These are phyloP conservation scores for Rhagoletis pomonella DNA, from an alignment of 1,140 invertebrate genomes.

Conservation along the genomic window DNA sequence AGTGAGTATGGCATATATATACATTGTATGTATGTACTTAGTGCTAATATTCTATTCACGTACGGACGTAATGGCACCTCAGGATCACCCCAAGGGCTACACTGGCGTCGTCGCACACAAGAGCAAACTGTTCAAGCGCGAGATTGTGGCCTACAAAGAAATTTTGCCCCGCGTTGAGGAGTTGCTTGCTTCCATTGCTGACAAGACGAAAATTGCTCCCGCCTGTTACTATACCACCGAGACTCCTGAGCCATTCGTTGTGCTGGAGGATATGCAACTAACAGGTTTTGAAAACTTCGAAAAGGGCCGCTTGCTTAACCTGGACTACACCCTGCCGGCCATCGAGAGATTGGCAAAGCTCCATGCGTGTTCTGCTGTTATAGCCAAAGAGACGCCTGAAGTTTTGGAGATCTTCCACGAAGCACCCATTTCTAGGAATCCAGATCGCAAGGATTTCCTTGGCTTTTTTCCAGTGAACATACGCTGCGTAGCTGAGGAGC, in stretches of 20 bases:
- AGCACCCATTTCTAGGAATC: conserved; percentile 71
- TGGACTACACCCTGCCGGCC: conserved; percentile 68
- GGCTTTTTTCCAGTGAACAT: conserved; percentile 71
- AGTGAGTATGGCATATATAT: conserved; percentile 51
- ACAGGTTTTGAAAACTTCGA: conserved; percentile 70
- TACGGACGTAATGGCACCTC: no score
- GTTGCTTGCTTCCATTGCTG: conserved; percentile 67
- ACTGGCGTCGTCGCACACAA: conserved; percentile 69
- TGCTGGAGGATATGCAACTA: conserved; percentile 67
- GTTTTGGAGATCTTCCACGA: conserved; percentile 70
- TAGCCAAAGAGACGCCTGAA: conserved; percentile 64
- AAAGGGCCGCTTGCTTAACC: conserved; percentile 67
- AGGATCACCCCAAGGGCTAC: conserved; percentile 70
- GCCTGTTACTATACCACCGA: conserved; percentile 72
- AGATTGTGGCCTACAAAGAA: conserved; percentile 71
- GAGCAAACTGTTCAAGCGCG: conserved; percentile 70
- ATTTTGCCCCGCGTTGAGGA: conserved; percentile 67
- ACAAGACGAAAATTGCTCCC: conserved; percentile 68
- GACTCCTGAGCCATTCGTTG: conserved; percentile 68
- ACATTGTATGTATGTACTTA: no score
- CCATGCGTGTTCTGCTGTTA: conserved; percentile 76
- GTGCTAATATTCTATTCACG: no score
- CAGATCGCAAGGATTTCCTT: conserved; percentile 70
- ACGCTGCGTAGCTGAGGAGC: conserved; percentile 69
- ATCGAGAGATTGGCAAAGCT: conserved; percentile 77